Evolutionary conservation across 2,888 invertebrate genomes (phyloP), one percentile per base, ranked within the genome.

Genomic region (Euphydryas editha): DNA sequence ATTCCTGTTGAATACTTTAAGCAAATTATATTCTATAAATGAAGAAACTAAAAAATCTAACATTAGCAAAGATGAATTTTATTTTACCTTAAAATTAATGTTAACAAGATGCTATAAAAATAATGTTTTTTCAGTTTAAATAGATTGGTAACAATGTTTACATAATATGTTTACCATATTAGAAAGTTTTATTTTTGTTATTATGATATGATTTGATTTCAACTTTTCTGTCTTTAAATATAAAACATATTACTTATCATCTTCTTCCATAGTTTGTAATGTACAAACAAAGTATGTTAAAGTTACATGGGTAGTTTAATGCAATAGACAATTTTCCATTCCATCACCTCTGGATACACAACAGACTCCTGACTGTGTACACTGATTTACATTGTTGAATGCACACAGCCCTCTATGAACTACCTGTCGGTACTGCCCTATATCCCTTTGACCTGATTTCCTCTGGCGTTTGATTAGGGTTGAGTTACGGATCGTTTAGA

Each of bases 311-410:
- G 58, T 69, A 73, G 74, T 72, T n/a, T 75, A 75, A 76, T 78
- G 79, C 76, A 77, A 74, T 78, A 75, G 75, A 82, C 75, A 82
- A 84, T 88, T 86, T 87, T 87, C 85, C 83, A 76, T 77, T 70
- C 80, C 78, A 76, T 75, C 83, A 84, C 81, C 80, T 81, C 76
- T 76, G 73, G 72, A 76, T 73, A 76, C 74, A 79, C 72, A 74
- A 77, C 76, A 81, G 67, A 74, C 72, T 72, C 74, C 72, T 72
- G 59, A 51, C 49, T 72, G 57, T 75, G 75, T 59, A 62, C 70
- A 56, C 54, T 39, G 59, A 62, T 78, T 76, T 80, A 80, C 75
- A 83, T 82, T 81, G 81, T 84, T 85, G 82, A 82, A 80, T 85
- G 83, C 82, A 85, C 85, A 85, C 79, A 75, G 72, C 85, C 83